Base-by-base conservation (phyloP, 2,888 invertebrate species). In the Drosophila neotestacea region DNA sequence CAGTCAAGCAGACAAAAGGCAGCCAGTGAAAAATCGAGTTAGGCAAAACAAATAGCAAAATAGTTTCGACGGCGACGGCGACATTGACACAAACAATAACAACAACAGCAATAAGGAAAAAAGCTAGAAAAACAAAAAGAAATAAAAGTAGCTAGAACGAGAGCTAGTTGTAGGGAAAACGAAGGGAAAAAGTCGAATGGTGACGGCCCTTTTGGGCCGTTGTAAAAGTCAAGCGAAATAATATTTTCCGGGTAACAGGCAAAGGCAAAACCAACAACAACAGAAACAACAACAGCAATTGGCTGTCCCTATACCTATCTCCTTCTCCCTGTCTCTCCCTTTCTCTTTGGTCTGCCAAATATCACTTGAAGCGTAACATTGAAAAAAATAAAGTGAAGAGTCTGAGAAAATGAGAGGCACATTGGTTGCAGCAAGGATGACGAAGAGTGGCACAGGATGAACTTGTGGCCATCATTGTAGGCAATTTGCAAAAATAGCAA, bases 151-250 rank as follows among this genome's bases (percentile, higher is more conserved):
- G 69, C 66, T 51, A 47, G 44, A 41, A 62, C 66, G 48, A 47
- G 44, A 41, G 60, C 11, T 28, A 7, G 9, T 2, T 2, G 28
- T 38, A 0, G 6, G 13, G 22, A 28, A 6, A 6, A 32, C 22
- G 1, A 22, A 22, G 36, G 48, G 51, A 10, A 13, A 13, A n/a
- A 46, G 70, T 27, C 38, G 34, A 51, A 50, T 54, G 61, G 61
- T 48, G 68, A 54, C 56, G 64, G 39, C 47, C 56, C 63, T 73
- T 73, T 76, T 74, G 78, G 75, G 69, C 88, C 63, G 79, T 85
- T 88, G 89, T 86, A 88, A 86, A 86, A 89, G 89, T 89, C 86
- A 88, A 88, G 88, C 89, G 85, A 89, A 86, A 86, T 86, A 86
- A 89, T 86, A 86, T 89, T 86, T 86, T 86, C 89, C 89, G 86